Evolutionary conservation across 1,140 invertebrate genomes (phyloP).

Genomic region (Stegodyphus dumicola): DNA sequence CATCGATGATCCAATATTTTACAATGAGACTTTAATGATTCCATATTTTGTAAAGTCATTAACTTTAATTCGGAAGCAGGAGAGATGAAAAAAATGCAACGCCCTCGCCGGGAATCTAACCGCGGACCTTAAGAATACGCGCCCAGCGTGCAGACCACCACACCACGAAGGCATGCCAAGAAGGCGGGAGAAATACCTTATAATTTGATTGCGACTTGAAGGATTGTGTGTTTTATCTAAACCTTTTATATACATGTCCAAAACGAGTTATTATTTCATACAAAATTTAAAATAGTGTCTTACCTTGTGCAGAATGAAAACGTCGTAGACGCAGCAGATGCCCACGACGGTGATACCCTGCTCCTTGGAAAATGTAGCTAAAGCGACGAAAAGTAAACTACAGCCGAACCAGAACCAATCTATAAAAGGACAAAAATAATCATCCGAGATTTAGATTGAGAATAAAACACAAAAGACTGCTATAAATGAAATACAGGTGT

Average conservation of each 20-base stretch:
- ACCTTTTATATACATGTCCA: background rate
- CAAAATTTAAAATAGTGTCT: background rate
- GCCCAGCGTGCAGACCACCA: no score
- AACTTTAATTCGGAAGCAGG: no score
- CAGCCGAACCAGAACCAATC: constrained; percentile 80
- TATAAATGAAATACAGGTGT: no score
- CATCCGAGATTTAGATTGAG: background rate
- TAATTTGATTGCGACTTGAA: no score
- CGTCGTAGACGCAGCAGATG: constrained; percentile 91
- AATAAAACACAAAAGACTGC: background rate
- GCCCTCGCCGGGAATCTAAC: no score
- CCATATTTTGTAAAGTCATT: no score
- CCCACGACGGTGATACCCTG: constrained; percentile 96
- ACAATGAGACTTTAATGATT: no score
- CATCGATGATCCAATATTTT: no score
- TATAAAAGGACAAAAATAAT: constrained; percentile 19
- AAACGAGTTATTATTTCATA: background rate
- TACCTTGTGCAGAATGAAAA: constrained; percentile 68
- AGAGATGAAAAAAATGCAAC: no score
- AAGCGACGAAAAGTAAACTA: constrained; percentile 79
- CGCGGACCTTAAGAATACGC: no score
- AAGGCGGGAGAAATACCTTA: no score
- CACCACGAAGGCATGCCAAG: no score
- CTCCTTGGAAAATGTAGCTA: constrained; percentile 95
- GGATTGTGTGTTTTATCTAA: background rate